Conservation (phyloP, 2,113 vertebrate species). For the Lepidothrix coronata region DNA sequence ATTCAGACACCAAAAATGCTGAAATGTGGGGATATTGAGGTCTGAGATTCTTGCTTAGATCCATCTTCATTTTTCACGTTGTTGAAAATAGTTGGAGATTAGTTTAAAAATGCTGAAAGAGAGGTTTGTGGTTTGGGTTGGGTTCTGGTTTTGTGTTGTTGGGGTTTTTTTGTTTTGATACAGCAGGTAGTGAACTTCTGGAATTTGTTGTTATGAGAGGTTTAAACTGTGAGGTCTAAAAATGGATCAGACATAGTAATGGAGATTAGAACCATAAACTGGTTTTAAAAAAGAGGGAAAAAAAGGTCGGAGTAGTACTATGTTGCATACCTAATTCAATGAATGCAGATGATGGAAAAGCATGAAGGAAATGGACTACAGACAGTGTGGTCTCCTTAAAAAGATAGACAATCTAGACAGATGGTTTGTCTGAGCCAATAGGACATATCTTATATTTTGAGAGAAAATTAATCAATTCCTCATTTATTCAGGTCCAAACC, state of each 20-base stretch:
- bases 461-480: neutral
- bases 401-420: neutral
- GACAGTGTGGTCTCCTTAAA: neutral
- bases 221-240: neutral
- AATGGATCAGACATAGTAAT: neutral
- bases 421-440: neutral
- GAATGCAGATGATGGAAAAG: neutral
- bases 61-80: neutral
- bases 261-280: neutral
- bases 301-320: neutral
- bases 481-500: conserved; percentile 9
- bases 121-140: neutral
- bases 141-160: neutral
- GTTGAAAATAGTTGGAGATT: neutral
- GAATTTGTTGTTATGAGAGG: neutral
- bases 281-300: neutral
- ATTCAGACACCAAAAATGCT: neutral
- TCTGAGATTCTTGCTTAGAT: neutral
- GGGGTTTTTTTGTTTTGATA: neutral
- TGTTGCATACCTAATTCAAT: neutral
- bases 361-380: neutral
- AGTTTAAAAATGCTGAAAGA: neutral
- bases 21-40: neutral
- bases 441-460: neutral
- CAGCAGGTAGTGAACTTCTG: neutral